A percentile compares a stretch with the other conserved stretches of the same genome.
Conservation (phyloP, 2,888 invertebrate genomes). For the Deroplatys truncata region DNA sequence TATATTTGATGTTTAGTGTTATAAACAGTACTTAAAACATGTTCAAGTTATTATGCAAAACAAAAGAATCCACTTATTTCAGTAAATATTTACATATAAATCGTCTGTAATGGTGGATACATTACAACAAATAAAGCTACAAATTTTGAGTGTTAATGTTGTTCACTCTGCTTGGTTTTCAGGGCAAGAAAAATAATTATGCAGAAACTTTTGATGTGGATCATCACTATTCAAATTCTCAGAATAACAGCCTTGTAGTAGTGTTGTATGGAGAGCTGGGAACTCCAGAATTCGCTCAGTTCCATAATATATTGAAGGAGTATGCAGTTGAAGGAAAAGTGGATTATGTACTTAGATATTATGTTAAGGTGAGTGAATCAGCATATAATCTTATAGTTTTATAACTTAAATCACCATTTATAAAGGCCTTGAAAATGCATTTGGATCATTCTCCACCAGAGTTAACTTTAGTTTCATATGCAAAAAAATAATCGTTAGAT, state of each 20-base stretch:
- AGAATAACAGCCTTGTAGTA: slow-evolving; percentile 59
- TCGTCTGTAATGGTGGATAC: too few species aligned
- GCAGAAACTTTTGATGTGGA: slow-evolving; percentile 73
- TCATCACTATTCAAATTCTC: slow-evolving; percentile 76
- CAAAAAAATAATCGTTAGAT: too few species aligned
- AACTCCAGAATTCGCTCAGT: slow-evolving; percentile 63
- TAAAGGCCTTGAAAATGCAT: too few species aligned
- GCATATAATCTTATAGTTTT: slow-evolving; percentile 19
- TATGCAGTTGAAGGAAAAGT: slow-evolving; percentile 67
- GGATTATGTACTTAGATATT: slow-evolving; percentile 86
- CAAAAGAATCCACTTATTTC: too few species aligned
- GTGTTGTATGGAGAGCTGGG: slow-evolving; percentile 89
- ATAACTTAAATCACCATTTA: background rate
- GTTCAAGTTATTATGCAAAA: too few species aligned
- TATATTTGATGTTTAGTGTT: too few species aligned
- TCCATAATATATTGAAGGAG: slow-evolving; percentile 68
- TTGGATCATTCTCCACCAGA: too few species aligned
- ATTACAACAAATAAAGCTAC: too few species aligned
- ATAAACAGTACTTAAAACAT: too few species aligned
- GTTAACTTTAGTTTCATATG: too few species aligned
- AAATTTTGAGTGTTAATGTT: too few species aligned
- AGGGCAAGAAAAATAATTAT: slow-evolving; percentile 22
- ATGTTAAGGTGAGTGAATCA: slow-evolving; percentile 58
- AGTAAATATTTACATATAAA: too few species aligned
- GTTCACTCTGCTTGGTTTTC: background rate